phyloP scores from a whole-genome alignment of 2,888 invertebrate species.

The Lydus trimaculatus region DNA sequence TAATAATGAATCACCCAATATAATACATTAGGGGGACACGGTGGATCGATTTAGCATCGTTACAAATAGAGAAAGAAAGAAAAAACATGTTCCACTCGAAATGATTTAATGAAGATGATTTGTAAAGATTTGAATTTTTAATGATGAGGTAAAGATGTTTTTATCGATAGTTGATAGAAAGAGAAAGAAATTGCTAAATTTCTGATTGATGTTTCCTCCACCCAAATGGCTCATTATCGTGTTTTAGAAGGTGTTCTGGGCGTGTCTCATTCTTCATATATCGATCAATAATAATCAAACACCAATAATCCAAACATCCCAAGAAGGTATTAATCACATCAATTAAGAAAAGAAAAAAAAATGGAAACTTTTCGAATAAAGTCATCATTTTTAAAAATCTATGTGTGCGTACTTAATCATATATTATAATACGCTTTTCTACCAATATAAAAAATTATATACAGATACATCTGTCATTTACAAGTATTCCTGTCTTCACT shows the following conservation, averaged over 20 bases:
- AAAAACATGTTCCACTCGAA: slow-evolving; percentile 35
- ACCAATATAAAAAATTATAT: slow-evolving; percentile 54
- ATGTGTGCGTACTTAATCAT: slow-evolving; percentile 50
- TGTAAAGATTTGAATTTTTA: slow-evolving; percentile 50
- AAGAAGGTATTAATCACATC: slow-evolving; percentile 51
- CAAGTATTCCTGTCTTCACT: slow-evolving; percentile 57
- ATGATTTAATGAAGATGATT: slow-evolving; percentile 54
- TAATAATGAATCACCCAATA: slow-evolving; percentile 47
- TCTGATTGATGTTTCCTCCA: slow-evolving; percentile 1
- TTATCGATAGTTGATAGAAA: background rate
- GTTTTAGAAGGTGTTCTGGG: background rate
- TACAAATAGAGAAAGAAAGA: slow-evolving; percentile 43
- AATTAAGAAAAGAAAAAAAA: slow-evolving; percentile 45
- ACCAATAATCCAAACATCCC: slow-evolving; percentile 41
- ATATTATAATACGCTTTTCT: slow-evolving; percentile 40
- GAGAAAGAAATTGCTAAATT: slow-evolving; percentile 1
- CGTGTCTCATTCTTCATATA: slow-evolving; percentile 29
- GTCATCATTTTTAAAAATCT: slow-evolving; percentile 55
- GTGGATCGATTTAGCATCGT: slow-evolving; percentile 53
- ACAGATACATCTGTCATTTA: slow-evolving; percentile 56
- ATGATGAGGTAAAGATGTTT: slow-evolving; percentile 31
- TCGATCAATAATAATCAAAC: slow-evolving; percentile 46
- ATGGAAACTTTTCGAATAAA: slow-evolving; percentile 50
- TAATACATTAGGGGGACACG: slow-evolving; percentile 34
- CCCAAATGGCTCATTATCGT: slow-evolving; percentile 2